Percentiles rank a stretch among this genome's conserved stretches.
Evolutionary conservation across 2,797 vertebrate genomes (phyloP).

Genomic region (Cynopterus sphinx): DNA sequence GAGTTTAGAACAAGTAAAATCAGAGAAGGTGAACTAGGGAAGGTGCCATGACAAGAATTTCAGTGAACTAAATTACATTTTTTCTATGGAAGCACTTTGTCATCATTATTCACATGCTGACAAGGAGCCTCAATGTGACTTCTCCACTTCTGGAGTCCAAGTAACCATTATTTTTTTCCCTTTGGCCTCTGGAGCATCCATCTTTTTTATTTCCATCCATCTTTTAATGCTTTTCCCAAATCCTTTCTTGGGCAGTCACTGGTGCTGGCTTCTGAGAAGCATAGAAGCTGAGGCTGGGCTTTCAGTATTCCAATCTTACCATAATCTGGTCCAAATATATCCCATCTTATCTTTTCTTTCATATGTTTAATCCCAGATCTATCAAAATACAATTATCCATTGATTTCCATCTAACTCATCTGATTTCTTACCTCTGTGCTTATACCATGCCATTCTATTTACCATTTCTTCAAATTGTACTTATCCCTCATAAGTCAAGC

Average conservation of each 20-base stretch:
- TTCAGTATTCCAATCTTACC: background rate
- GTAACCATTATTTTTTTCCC: background rate
- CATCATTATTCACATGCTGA: background rate
- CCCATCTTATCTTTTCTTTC: constrained; percentile 40
- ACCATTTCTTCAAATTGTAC: constrained; percentile 36
- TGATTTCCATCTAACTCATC: background rate
- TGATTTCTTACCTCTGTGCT: background rate
- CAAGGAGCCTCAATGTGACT: background rate
- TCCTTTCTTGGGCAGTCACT: background rate
- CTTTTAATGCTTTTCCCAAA: constrained; percentile 1
- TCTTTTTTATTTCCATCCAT: background rate
- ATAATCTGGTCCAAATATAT: background rate
- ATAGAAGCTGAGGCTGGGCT: background rate
- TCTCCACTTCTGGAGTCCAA: background rate
- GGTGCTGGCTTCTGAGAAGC: background rate
- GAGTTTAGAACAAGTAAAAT: background rate
- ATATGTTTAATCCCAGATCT: background rate
- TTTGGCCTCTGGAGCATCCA: background rate
- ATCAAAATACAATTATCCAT: constrained; percentile 2
- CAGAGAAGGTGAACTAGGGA: background rate
- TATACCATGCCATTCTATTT: background rate
- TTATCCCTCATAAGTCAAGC: constrained; percentile 11
- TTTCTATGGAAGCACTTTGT: constrained; percentile 16
- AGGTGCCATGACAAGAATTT: constrained; percentile 8
- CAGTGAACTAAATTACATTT: background rate